Evolutionary conservation across 2,888 invertebrate genomes (phyloP).

Genomic region (Caradrina kadenii): DNA sequence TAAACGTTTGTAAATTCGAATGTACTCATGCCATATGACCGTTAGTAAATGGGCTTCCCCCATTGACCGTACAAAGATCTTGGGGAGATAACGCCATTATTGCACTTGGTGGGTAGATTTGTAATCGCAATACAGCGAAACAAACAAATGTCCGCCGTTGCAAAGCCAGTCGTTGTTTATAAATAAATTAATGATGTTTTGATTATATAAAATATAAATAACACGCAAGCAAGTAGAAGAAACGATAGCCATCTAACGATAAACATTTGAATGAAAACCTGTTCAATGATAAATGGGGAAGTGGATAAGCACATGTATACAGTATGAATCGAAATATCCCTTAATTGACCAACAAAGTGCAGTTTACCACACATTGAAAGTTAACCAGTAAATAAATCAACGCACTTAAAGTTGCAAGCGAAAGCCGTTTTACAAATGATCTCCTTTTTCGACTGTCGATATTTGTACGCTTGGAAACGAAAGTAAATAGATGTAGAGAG

Average conservation of each 20-base stretch:
- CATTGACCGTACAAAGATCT: conserved; percentile 22
- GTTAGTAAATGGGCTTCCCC: conserved; percentile 11
- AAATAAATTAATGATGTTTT: conserved; percentile 22
- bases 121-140: conserved; percentile 11
- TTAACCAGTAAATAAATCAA: conserved; percentile 58
- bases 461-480: conserved; percentile 46
- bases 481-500: conserved; percentile 52
- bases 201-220: conserved; percentile 38
- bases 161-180: conserved; percentile 15
- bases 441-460: conserved; percentile 63
- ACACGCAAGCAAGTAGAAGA: conserved; percentile 23
- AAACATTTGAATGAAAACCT: conserved; percentile 36
- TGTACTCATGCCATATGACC: background rate
- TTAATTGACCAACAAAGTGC: conserved; percentile 46
- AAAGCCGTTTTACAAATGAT: conserved; percentile 64
- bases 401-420: conserved; percentile 52
- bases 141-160: conserved; percentile 3
- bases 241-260: conserved; percentile 21
- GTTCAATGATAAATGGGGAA: conserved; percentile 39
- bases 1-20: conserved; percentile 1
- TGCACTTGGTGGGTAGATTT: conserved; percentile 18
- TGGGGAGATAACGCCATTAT: conserved; percentile 39
- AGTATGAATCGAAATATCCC: conserved; percentile 28
- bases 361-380: conserved; percentile 51
- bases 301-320: conserved; percentile 25